phyloP scores from a whole-genome alignment of 2,797 vertebrate genomes.

The Anabacerthia variegaticeps region DNA sequence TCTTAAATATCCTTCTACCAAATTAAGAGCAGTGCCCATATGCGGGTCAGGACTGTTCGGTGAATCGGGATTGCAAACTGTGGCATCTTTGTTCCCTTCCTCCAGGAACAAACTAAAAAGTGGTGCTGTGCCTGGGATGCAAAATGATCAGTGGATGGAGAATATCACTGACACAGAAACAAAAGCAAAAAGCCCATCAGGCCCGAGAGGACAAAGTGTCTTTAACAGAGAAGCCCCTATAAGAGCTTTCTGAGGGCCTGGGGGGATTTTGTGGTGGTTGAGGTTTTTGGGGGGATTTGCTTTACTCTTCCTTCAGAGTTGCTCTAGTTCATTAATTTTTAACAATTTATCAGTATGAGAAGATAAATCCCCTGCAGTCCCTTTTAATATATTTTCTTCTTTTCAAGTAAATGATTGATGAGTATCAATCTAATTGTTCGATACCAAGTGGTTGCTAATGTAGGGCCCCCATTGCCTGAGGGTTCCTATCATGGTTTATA shows the following conservation, averaged over 20 bases:
- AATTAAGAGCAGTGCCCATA: neutral
- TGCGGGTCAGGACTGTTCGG: neutral
- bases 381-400: conserved; percentile 76
- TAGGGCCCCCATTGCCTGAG: conserved; percentile 57
- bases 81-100: neutral
- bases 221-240: neutral
- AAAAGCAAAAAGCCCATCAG: neutral
- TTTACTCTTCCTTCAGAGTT: conserved; percentile 43
- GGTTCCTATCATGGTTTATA: conserved; percentile 64
- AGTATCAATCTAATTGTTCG: conserved; percentile 67
- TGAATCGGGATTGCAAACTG: neutral
- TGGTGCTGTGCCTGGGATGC: neutral
- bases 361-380: conserved; percentile 75
- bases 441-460: conserved; percentile 69
- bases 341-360: conserved; percentile 74
- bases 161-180: neutral
- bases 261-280: conserved; percentile 15
- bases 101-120: neutral
- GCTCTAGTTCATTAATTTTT: conserved; percentile 77
- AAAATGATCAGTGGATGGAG: neutral
- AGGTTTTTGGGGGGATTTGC: neutral
- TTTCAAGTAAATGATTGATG: conserved; percentile 80
- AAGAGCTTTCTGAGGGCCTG: conserved; percentile 3
- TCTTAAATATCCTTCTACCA: conserved; percentile 12
- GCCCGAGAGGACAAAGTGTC: neutral